Conservation (phyloP, 2,888 invertebrate genomes). For the Orchesella flavescens region DNA sequence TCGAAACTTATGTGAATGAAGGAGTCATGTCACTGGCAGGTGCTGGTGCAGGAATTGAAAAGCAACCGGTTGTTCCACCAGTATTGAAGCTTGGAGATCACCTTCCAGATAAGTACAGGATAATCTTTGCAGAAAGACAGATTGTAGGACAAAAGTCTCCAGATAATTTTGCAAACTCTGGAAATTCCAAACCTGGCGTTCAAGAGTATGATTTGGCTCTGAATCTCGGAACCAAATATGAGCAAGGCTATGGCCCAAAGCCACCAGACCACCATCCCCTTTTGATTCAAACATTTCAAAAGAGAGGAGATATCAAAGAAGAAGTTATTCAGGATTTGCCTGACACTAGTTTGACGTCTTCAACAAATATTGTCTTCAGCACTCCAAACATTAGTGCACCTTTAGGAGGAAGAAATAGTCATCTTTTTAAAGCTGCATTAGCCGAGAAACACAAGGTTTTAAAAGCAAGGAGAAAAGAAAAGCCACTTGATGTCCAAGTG, state of each 20-base stretch:
- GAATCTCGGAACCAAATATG: conserved; percentile 48
- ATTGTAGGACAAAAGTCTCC: conserved; percentile 56
- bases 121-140: conserved; percentile 55
- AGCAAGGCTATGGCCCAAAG: conserved; percentile 49
- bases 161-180: conserved; percentile 45
- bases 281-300: conserved; percentile 44
- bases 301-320: conserved; percentile 38
- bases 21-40: neutral
- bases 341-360: conserved; percentile 45
- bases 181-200: conserved; percentile 15
- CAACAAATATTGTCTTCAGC: conserved; percentile 46
- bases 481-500: conserved; percentile 61
- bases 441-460: conserved; percentile 34
- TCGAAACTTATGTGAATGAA: conserved; percentile 37
- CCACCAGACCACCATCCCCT: conserved; percentile 45
- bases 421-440: conserved; percentile 42
- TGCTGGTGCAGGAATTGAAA: neutral
- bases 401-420: conserved; percentile 49
- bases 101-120: conserved; percentile 47
- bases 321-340: conserved; percentile 49
- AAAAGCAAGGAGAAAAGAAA: conserved; percentile 27
- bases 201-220: conserved; percentile 26
- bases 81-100: conserved; percentile 48
- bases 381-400: conserved; percentile 64
- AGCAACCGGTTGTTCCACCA: conserved; percentile 49